A percentile compares a stretch with the other conserved stretches of the same genome.
These are phyloP conservation scores for Hemibagrus wyckioides DNA, from an alignment of 2,113 vertebrate genomes.

Conservation along the genomic window DNA sequence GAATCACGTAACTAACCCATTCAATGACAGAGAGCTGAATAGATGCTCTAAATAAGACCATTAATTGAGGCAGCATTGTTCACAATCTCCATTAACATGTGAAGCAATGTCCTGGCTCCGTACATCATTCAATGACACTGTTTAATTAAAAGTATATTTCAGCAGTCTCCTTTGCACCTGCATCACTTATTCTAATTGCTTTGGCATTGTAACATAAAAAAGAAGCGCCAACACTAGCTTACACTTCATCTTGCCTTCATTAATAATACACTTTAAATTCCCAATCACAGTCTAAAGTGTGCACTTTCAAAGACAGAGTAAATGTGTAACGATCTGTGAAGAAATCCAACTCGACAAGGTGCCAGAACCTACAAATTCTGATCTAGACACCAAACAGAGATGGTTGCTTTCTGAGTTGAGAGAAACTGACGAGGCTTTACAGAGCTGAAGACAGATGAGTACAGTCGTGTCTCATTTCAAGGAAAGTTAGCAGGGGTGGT, in stretches of 20 bases:
- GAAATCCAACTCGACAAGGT: constrained; percentile 36
- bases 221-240: not conserved
- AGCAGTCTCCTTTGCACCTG: constrained; percentile 4
- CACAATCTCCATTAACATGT: constrained; percentile 10
- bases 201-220: not conserved
- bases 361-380: constrained; percentile 23
- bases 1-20: not conserved
- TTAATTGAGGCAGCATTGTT: not conserved
- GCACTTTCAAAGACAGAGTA: not conserved
- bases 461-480: constrained; percentile 11
- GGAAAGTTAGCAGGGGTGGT: not conserved
- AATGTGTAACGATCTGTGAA: constrained; percentile 18
- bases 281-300: not conserved
- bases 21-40: not conserved
- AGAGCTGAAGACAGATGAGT: constrained; percentile 36
- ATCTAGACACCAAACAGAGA: constrained; percentile 25
- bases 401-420: constrained; percentile 48
- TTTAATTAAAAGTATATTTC: constrained; percentile 21
- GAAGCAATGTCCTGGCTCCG: not conserved
- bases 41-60: not conserved
- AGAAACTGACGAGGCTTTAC: constrained; percentile 10
- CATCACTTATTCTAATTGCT: constrained; percentile 19
- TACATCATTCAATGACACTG: constrained; percentile 9
- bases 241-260: not conserved
- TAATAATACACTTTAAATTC: constrained; percentile 29